Evolutionary conservation across 2,888 invertebrate species (phyloP).

Genomic region (Troides oblongomaculatus): DNA sequence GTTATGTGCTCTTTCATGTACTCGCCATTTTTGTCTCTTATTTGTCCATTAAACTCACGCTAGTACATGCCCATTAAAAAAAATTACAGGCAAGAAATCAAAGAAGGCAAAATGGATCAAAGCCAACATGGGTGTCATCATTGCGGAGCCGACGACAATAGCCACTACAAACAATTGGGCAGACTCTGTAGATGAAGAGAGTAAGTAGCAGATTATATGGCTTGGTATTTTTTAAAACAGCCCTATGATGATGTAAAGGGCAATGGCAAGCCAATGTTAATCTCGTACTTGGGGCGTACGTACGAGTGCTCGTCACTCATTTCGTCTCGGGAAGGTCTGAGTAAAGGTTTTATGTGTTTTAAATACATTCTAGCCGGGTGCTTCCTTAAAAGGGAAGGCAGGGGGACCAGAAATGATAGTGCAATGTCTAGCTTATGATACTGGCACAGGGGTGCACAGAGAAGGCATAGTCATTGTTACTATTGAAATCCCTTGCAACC

Average conservation of each 20-base stretch:
- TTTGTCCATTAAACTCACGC: conserved; percentile 30
- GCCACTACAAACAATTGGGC: conserved; percentile 86
- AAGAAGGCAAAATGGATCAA: conserved; percentile 93
- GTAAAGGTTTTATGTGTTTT: conserved; percentile 78
- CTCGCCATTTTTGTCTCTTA: conserved; percentile 35
- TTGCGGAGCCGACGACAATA: conserved; percentile 84
- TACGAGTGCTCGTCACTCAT: conserved; percentile 81
- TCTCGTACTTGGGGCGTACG: conserved; percentile 87
- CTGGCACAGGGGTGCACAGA: conserved; percentile 62
- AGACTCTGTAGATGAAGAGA: conserved; percentile 91
- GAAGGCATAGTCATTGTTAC: conserved; percentile 65
- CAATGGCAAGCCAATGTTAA: conserved; percentile 83
- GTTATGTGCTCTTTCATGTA: conserved; percentile 49
- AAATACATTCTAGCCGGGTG: conserved; percentile 85
- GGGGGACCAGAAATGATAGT: conserved; percentile 87
- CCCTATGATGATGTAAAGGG: conserved; percentile 73
- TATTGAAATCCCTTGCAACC: conserved; percentile 87
- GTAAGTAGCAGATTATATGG: conserved; percentile 64
- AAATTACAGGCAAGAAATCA: conserved; percentile 86
- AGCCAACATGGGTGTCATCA: conserved; percentile 89
- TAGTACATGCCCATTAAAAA: conserved; percentile 31
- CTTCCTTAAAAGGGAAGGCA: conserved; percentile 81
- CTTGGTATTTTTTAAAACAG: conserved; percentile 26
- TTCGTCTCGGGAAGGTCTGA: conserved; percentile 91
- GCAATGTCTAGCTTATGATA: conserved; percentile 74